Percentiles rank a stretch among this genome's conserved stretches.
Evolutionary conservation across 2,113 vertebrate genomes (phyloP).

Genomic region (Cynocephalus volans): DNA sequence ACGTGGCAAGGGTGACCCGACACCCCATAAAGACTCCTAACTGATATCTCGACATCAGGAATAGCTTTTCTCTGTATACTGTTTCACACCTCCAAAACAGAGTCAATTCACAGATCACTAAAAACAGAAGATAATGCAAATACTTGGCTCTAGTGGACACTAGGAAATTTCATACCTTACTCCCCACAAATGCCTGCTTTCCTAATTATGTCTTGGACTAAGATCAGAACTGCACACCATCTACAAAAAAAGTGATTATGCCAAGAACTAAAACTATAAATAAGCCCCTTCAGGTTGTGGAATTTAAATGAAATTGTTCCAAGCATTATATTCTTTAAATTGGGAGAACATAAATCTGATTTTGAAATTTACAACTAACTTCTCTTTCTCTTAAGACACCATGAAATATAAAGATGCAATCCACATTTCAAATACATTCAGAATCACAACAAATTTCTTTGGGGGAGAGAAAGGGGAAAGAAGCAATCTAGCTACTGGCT

Average conservation of each 20-base stretch:
- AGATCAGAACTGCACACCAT: conserved; percentile 9
- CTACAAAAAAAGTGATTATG: background rate
- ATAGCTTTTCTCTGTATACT: background rate
- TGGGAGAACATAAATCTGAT: conserved; percentile 23
- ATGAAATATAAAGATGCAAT: conserved; percentile 10
- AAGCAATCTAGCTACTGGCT: background rate
- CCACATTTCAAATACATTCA: conserved; percentile 31
- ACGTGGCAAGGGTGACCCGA: background rate
- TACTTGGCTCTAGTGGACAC: background rate
- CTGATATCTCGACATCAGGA: background rate
- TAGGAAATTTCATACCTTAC: background rate
- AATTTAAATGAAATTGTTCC: conserved; percentile 26
- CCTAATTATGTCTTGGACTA: conserved; percentile 12
- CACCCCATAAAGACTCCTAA: background rate
- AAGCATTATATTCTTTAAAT: conserved; percentile 26
- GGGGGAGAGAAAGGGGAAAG: background rate
- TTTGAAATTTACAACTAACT: conserved; percentile 56
- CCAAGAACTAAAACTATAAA: conserved; percentile 15
- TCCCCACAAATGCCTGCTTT: background rate
- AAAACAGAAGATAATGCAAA: background rate
- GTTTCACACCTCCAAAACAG: background rate
- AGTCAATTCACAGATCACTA: background rate
- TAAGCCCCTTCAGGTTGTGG: background rate
- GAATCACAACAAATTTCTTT: conserved; percentile 41
- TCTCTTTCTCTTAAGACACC: conserved; percentile 22